phyloP scores from a whole-genome alignment of 92 coral and sea anemone species.

The Epizoanthus stellaris region DNA sequence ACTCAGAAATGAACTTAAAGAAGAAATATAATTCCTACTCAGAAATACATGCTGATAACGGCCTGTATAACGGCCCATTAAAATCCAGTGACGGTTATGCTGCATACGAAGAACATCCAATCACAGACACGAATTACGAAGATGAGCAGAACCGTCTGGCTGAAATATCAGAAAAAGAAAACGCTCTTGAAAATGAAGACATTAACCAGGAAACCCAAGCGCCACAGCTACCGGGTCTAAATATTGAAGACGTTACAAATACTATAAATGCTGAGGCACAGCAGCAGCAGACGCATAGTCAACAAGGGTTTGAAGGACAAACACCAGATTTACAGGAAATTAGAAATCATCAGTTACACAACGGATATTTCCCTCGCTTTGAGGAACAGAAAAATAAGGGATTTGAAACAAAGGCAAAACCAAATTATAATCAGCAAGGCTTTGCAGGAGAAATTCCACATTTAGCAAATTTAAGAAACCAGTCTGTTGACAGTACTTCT shows the following conservation, averaged over 20 bases:
- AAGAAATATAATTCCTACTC: background rate
- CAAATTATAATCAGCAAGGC: background rate
- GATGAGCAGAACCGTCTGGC: slow-evolving; percentile 34
- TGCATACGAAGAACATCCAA: slow-evolving; percentile 36
- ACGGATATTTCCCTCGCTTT: background rate
- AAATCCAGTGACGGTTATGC: slow-evolving; percentile 23
- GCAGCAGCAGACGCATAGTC: background rate
- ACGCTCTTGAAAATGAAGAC: slow-evolving; percentile 28
- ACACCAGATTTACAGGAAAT: background rate
- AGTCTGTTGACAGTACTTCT: background rate
- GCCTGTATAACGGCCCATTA: slow-evolving; percentile 17
- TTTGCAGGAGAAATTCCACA: background rate
- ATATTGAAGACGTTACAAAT: background rate
- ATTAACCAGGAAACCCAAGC: slow-evolving; percentile 2
- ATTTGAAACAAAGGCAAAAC: background rate
- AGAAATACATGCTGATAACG: background rate
- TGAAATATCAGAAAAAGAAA: slow-evolving; percentile 27
- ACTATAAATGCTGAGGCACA: background rate
- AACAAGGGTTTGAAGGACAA: slow-evolving; percentile 32
- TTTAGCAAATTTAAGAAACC: background rate
- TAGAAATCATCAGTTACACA: background rate
- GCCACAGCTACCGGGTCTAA: background rate
- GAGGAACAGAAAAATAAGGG: background rate
- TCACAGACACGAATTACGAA: slow-evolving; percentile 18
- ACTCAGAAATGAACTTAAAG: background rate